Conservation (phyloP, 2,797 vertebrate species). For the Limnodromus scolopaceus region DNA sequence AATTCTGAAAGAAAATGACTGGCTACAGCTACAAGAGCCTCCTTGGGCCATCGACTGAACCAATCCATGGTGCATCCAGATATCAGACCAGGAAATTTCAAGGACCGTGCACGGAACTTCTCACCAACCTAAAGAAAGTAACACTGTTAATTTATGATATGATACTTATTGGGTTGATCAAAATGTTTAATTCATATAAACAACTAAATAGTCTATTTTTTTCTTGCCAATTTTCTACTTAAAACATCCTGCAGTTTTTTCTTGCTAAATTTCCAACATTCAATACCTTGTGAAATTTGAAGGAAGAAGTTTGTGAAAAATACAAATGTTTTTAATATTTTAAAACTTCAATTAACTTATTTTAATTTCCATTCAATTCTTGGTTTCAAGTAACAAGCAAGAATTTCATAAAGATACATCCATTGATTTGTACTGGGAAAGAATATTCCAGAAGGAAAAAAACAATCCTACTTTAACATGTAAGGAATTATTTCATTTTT, state of each 20-base stretch:
- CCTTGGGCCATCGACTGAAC: slow-evolving; percentile 80
- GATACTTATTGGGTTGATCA: background rate
- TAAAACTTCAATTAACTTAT: background rate
- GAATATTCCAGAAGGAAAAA: background rate
- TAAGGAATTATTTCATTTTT: background rate
- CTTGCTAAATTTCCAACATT: background rate
- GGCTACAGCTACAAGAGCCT: slow-evolving; percentile 79
- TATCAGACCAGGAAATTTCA: slow-evolving; percentile 83
- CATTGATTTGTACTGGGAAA: background rate
- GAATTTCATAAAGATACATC: background rate
- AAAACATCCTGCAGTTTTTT: background rate
- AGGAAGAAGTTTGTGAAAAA: background rate
- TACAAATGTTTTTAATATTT: background rate
- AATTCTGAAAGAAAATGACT: slow-evolving; percentile 76
- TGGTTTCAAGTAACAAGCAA: background rate
- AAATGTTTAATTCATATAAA: background rate
- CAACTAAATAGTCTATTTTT: background rate
- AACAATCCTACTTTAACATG: background rate
- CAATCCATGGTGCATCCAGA: slow-evolving; percentile 84
- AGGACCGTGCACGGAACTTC: slow-evolving; percentile 80
- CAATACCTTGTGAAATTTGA: background rate
- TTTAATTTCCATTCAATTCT: background rate
- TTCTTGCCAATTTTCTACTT: background rate
- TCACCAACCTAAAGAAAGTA: slow-evolving; percentile 76
- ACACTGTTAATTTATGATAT: background rate